Evolutionary conservation across 2,888 invertebrate genomes (phyloP).

Genomic region (Drosophila nigritarsus): DNA sequence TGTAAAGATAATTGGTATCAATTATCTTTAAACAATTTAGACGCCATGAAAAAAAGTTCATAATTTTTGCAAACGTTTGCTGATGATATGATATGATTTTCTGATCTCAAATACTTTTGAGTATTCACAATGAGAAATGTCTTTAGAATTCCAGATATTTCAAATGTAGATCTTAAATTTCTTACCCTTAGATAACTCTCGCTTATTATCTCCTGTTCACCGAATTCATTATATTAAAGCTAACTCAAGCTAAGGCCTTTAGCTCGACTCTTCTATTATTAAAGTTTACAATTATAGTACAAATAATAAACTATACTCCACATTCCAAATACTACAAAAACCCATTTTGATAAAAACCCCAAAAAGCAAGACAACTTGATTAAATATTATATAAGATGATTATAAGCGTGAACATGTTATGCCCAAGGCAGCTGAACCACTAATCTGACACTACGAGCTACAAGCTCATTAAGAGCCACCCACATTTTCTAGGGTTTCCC

Average conservation of each 20-base stretch:
- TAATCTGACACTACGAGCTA: constrained; percentile 35
- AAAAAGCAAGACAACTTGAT: neutral
- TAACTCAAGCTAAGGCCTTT: neutral
- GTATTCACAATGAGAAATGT: no score
- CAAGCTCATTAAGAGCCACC: constrained; percentile 76
- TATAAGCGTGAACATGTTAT: constrained; percentile 17
- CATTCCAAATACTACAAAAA: neutral
- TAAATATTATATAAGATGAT: neutral
- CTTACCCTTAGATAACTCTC: no score
- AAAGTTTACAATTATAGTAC: neutral
- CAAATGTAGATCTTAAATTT: no score
- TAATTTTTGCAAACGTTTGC: no score
- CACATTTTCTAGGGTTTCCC: constrained; percentile 75
- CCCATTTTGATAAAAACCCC: neutral
- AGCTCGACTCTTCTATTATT: neutral
- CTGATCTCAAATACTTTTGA: no score
- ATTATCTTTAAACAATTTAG: neutral
- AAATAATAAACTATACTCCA: neutral
- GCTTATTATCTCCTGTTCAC: neutral
- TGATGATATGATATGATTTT: no score
- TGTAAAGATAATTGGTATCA: no score
- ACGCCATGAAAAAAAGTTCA: neutral
- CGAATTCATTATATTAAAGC: neutral
- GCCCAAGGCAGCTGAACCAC: constrained; percentile 14
- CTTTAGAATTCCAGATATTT: no score